A percentile compares a stretch with the other conserved stretches of the same genome.
phyloP scores from a whole-genome alignment of 1,140 invertebrate genomes.

The Delia radicum region DNA sequence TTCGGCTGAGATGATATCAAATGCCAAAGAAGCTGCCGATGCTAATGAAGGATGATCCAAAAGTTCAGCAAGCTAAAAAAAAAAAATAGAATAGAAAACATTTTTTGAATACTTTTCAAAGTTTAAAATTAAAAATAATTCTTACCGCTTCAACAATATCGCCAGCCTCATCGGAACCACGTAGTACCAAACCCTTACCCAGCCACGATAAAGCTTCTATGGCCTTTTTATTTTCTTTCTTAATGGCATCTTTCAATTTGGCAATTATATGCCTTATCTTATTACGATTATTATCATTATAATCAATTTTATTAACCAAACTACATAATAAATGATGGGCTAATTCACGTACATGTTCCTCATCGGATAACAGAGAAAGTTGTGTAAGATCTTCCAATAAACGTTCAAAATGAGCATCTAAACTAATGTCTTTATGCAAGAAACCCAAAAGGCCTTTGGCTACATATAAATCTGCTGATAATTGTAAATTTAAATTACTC shows the following conservation, averaged over 20 bases:
- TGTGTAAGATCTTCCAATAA: conserved; percentile 45
- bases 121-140: no score
- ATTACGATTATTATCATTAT: conserved; percentile 34
- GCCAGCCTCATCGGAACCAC: conserved; percentile 43
- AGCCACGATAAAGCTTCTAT: conserved; percentile 50
- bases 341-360: conserved; percentile 38
- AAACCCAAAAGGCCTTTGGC: conserved; percentile 46
- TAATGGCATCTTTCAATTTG: conserved; percentile 38
- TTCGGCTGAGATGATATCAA: conserved; percentile 49
- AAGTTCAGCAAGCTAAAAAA: conserved; percentile 42
- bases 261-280: conserved; percentile 36
- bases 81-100: neutral
- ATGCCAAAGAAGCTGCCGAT: conserved; percentile 42
- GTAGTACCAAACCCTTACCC: conserved; percentile 44
- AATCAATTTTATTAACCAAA: conserved; percentile 48
- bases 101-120: no score
- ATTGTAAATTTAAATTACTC: conserved; percentile 39
- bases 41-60: conserved; percentile 47
- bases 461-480: conserved; percentile 42
- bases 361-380: conserved; percentile 38
- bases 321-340: conserved; percentile 50
- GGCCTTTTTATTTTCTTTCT: conserved; percentile 42
- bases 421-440: conserved; percentile 43
- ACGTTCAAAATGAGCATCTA: conserved; percentile 50
- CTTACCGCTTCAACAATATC: conserved; percentile 50